Percentiles rank a stretch among this genome's conserved stretches.
Evolutionary conservation across 2,113 vertebrate species (phyloP).

Genomic region (Struthio camelus): DNA sequence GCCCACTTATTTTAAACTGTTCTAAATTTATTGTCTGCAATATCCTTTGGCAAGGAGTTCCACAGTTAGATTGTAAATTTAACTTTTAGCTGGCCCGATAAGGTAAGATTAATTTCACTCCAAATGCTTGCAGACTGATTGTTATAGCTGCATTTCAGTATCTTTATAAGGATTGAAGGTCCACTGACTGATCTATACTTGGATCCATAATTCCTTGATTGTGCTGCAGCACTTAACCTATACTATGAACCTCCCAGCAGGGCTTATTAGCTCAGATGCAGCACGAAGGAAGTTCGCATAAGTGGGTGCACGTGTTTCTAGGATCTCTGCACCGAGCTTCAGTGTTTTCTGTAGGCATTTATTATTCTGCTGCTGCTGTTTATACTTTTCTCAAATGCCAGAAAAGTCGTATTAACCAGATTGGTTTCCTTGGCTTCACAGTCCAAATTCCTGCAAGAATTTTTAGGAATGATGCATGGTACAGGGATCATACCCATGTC

Average conservation of each 20-base stretch:
- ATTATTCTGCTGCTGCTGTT: neutral
- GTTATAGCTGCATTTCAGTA: neutral
- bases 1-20: neutral
- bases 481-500: neutral
- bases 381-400: neutral
- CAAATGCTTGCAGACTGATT: neutral
- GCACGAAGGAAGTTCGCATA: neutral
- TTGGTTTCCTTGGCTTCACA: neutral
- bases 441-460: neutral
- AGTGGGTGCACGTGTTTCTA: neutral
- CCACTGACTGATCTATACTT: neutral
- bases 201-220: neutral
- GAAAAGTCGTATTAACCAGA: neutral
- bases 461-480: neutral
- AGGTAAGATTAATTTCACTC: neutral
- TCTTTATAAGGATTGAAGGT: neutral
- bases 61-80: neutral
- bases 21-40: neutral
- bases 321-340: neutral
- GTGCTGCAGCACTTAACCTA: neutral
- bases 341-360: neutral
- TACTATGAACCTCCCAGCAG: neutral
- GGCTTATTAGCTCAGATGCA: conserved; percentile 1
- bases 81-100: neutral
- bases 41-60: neutral